Conservation (phyloP, 2,113 vertebrate genomes). For the Osmerus mordax region DNA sequence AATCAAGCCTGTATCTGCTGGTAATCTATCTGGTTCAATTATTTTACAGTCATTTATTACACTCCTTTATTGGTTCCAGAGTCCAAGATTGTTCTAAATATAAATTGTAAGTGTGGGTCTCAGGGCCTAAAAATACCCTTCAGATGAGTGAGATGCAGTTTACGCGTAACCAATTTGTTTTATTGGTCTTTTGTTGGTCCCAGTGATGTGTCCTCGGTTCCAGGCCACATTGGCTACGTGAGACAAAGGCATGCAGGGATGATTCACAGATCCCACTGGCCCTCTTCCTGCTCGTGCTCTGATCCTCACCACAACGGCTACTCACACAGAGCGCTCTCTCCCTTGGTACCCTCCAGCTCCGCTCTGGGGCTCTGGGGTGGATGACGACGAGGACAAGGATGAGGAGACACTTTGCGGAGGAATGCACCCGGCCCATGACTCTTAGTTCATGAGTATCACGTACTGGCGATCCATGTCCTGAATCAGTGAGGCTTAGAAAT, state of each 20-base stretch:
- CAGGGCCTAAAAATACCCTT: constrained; percentile 24
- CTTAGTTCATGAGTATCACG: no score
- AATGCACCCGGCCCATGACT: no score
- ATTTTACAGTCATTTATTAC: constrained; percentile 20
- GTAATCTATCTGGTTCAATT: background rate
- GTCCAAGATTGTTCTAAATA: constrained; percentile 31
- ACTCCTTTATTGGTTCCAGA: constrained; percentile 24
- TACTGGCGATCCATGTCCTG: background rate
- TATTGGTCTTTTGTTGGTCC: constrained; percentile 47
- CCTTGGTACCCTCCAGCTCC: background rate
- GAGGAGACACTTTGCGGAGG: no score
- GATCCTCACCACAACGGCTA: constrained; percentile 14
- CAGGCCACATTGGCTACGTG: constrained; percentile 37
- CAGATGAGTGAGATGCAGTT: constrained; percentile 33
- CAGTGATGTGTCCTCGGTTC: constrained; percentile 34
- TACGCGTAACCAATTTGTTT: constrained; percentile 36
- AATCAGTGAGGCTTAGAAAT: constrained; percentile 16
- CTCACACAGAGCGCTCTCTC: constrained; percentile 12
- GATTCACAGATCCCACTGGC: constrained; percentile 23
- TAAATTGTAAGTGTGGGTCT: constrained; percentile 30
- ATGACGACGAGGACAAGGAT: no score
- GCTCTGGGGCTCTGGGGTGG: no score
- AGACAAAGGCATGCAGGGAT: constrained; percentile 24
- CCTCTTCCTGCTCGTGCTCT: constrained; percentile 40
- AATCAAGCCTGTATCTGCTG: background rate